Base-by-base conservation (phyloP, 2,888 invertebrate genomes). In the Elmis aenea region DNA sequence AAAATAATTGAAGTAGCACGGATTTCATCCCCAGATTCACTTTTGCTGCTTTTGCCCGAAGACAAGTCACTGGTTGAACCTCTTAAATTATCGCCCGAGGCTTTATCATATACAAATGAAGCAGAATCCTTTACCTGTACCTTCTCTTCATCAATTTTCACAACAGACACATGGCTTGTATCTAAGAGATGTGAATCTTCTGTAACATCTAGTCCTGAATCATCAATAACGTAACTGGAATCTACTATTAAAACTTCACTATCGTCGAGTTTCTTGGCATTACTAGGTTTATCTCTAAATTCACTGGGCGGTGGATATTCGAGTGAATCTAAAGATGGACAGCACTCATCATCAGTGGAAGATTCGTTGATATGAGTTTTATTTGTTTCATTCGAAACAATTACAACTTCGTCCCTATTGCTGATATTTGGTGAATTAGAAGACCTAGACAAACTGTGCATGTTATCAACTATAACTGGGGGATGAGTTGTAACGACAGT, bases 91-190 rank as follows among this genome's bases (percentile, higher is more conserved):
- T 62, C 59, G 2, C 34, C 43, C n/a, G 22, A 25, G 6, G 53
- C 51, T 34, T 58, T 60, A 36, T 57, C 62, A 43, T 58, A 61
- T 42, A 65, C 42, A 47, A 64, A 62, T 1, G 62, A 61, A 2
- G 66, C 67, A 3, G 85, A 85, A 66, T 86, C 87, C 51, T 83
- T 81, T 3, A 81, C 80, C 60, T 81, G 81, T 14, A 85, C 83
- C 44, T 70, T 70, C 55, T 85, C 84, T 55, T 84, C 83, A 30
- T 90, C 91, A 9, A 92, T 90, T 14, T 88, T 88, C 42, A 92
- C 90, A 38, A 92, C 91, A 0, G 91, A 91, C 35, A 92, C 90
- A 68, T 92, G 91, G 60, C 89, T 90, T 47, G 86, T 89, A 66
- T 91, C 90, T 64, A 79, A 54, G 13, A 70, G 51, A 26, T 61